A percentile compares a stretch with the other conserved stretches of the same genome.
These are phyloP conservation scores for Pristiophorus japonicus DNA, from an alignment of 2,113 vertebrate species.

Conservation along the genomic window DNA sequence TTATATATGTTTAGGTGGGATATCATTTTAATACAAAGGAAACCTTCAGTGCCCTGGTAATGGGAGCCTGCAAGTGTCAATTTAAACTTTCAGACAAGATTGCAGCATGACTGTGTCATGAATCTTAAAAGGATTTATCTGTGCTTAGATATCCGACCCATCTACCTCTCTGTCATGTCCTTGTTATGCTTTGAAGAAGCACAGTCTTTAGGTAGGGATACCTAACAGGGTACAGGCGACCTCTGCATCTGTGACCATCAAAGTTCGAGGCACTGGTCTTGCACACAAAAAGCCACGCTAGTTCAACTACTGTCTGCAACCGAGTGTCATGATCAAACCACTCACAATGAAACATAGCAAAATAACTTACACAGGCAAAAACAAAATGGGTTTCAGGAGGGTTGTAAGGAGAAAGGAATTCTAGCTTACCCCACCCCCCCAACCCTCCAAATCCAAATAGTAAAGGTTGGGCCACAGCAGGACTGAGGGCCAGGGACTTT, in stretches of 20 bases:
- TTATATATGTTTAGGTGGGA: constrained; percentile 35
- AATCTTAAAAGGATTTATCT: constrained; percentile 23
- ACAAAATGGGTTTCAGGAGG: too few species aligned
- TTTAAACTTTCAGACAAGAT: constrained; percentile 14
- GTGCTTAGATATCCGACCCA: neutral
- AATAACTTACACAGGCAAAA: too few species aligned
- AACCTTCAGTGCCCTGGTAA: constrained; percentile 1
- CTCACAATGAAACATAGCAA: too few species aligned
- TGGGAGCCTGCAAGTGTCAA: constrained; percentile 16
- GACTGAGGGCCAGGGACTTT: too few species aligned
- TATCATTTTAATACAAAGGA: constrained; percentile 33
- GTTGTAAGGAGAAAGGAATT: too few species aligned
- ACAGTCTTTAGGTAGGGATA: neutral
- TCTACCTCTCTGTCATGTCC: neutral
- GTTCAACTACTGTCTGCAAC: neutral
- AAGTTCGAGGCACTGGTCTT: neutral
- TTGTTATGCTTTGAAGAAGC: neutral
- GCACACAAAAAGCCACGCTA: neutral
- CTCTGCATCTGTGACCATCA: neutral
- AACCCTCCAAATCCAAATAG: too few species aligned
- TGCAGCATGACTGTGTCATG: neutral
- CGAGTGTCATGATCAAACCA: neutral
- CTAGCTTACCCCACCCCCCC: too few species aligned
- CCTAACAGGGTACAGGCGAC: neutral
- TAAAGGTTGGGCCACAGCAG: too few species aligned